A percentile compares a stretch with the other conserved stretches of the same genome.
These are phyloP conservation scores for Lepidocyrtoides sp. DNA, from an alignment of 2,888 invertebrate genomes.

Conservation along the genomic window DNA sequence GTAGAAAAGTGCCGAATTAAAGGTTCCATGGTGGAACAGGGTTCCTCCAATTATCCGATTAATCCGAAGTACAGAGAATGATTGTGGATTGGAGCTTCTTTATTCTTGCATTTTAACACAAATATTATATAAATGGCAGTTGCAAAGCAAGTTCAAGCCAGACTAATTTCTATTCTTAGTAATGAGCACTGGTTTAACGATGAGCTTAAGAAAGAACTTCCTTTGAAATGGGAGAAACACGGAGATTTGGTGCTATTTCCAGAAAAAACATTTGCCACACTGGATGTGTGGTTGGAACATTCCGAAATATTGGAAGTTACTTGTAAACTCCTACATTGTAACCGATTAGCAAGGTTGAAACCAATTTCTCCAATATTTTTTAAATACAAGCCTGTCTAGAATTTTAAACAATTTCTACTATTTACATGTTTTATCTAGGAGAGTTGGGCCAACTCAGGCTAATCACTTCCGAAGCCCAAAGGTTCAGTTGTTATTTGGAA, in stretches of 20 bases:
- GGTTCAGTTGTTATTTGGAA: constrained; percentile 87
- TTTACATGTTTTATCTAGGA: constrained; percentile 80
- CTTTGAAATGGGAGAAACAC: constrained; percentile 88
- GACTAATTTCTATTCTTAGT: constrained; percentile 9
- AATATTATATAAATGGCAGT: too few relatives aligned
- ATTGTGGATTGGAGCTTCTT: too few relatives aligned
- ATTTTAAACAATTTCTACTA: neutral
- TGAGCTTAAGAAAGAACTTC: constrained; percentile 86
- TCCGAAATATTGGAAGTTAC: constrained; percentile 84
- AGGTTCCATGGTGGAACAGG: too few relatives aligned
- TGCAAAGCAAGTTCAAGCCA: constrained; percentile 46
- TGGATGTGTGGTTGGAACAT: constrained; percentile 86
- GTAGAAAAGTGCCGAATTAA: too few relatives aligned
- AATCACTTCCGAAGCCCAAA: constrained; percentile 88
- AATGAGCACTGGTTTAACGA: constrained; percentile 70
- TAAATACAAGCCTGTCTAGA: neutral
- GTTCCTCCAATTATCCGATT: too few relatives aligned
- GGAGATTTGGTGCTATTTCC: constrained; percentile 88
- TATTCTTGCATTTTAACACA: too few relatives aligned
- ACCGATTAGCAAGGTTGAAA: constrained; percentile 85
- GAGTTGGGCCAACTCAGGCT: constrained; percentile 86
- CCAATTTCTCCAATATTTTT: neutral
- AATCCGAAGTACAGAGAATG: too few relatives aligned
- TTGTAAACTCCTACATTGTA: constrained; percentile 85
- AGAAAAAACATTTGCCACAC: constrained; percentile 86